Evolutionary conservation across 2,888 invertebrate genomes (phyloP).

Genomic region (Pogonocherus hispidulus): DNA sequence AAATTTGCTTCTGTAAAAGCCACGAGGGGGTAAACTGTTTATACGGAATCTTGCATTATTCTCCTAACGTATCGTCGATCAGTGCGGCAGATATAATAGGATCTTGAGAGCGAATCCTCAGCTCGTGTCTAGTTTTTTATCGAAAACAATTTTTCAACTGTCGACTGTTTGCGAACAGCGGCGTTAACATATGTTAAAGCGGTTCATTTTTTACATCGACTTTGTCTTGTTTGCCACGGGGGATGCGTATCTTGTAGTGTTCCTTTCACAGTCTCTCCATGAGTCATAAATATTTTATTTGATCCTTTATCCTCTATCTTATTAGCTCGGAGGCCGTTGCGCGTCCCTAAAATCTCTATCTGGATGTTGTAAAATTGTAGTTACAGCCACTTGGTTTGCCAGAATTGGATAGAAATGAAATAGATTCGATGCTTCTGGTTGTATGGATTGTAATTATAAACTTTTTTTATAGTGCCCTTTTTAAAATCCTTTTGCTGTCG

Average conservation of each 20-base stretch:
- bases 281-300: not conserved
- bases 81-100: no score
- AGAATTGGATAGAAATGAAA: not conserved
- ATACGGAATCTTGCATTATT: no score
- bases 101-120: not conserved
- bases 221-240: not conserved
- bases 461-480: not conserved
- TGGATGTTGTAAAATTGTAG: not conserved
- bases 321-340: not conserved
- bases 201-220: not conserved
- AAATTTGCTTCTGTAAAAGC: no score
- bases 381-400: not conserved
- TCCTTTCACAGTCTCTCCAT: not conserved
- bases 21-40: no score
- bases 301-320: not conserved
- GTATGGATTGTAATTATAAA: not conserved
- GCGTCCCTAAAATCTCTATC: not conserved
- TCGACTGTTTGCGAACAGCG: not conserved
- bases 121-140: not conserved
- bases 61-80: no score
- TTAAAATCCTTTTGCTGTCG: not conserved
- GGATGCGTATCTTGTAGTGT: not conserved
- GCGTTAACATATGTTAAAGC: not conserved
- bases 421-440: not conserved
- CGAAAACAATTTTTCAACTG: not conserved